A percentile compares a stretch with the other conserved stretches of the same genome.
These are phyloP conservation scores for Pasiphila rectangulata DNA, from an alignment of 2,888 invertebrate species.

Conservation along the genomic window DNA sequence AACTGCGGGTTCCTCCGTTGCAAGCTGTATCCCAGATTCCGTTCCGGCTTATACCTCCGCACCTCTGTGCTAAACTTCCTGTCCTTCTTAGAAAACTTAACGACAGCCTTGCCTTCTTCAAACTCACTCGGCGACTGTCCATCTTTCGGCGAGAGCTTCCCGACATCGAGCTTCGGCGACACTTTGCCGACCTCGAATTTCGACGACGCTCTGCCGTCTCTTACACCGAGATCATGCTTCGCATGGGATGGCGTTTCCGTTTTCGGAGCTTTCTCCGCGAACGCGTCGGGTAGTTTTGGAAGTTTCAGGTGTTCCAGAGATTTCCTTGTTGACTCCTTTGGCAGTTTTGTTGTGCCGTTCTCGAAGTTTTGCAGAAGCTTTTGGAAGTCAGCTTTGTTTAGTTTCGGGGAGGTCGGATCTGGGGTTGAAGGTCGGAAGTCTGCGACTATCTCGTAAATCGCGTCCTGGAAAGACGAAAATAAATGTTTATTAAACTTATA, in stretches of 20 bases:
- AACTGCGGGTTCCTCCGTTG: conserved; percentile 56
- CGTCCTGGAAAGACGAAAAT: conserved; percentile 52
- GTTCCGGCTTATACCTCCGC: conserved; percentile 38
- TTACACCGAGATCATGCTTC: too few species aligned
- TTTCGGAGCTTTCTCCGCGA: not conserved
- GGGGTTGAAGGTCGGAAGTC: conserved; percentile 45
- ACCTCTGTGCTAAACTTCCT: conserved; percentile 49
- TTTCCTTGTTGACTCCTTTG: not conserved
- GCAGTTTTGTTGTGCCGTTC: conserved; percentile 27
- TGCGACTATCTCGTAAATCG: conserved; percentile 67
- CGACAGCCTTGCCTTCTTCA: not conserved
- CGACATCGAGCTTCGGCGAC: too few species aligned
- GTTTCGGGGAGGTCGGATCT: conserved; percentile 30
- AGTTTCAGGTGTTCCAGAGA: not conserved
- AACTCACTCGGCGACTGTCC: not conserved
- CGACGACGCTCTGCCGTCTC: too few species aligned
- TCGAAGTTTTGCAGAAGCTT: conserved; percentile 62
- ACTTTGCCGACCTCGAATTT: too few species aligned
- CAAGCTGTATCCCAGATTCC: conserved; percentile 38
- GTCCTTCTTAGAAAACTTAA: conserved; percentile 36
- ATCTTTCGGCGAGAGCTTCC: too few species aligned
- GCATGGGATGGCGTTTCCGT: too few species aligned
- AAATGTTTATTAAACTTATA: too few species aligned
- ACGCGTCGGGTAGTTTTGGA: not conserved
- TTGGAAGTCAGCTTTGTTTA: conserved; percentile 50